Percentiles rank a stretch among this genome's conserved stretches.
Conservation (phyloP, 2,888 invertebrate genomes). For the Drosophila limbata region DNA sequence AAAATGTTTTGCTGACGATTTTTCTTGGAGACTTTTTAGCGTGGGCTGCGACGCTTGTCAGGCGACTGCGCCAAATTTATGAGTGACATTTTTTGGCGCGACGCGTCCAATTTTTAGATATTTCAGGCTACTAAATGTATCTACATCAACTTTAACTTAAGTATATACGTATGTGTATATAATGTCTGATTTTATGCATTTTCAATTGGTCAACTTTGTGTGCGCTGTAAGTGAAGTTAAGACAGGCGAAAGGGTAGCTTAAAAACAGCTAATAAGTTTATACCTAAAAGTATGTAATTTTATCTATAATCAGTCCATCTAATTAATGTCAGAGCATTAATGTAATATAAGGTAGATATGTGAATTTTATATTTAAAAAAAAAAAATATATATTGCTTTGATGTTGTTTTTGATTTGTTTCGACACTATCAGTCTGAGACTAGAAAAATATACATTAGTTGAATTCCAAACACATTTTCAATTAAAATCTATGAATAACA, state of each 20-base stretch:
- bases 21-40: conserved; percentile 41
- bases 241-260: not conserved
- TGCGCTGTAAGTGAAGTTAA: not conserved
- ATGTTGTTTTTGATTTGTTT: too few relatives aligned
- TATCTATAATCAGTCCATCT: too few relatives aligned
- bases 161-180: conserved; percentile 11
- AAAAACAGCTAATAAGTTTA: too few relatives aligned
- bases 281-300: too few relatives aligned
- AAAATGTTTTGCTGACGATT: conserved; percentile 47
- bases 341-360: too few relatives aligned
- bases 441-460: too few relatives aligned
- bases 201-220: conserved; percentile 60
- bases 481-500: not conserved
- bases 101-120: conserved; percentile 44
- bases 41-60: conserved; percentile 65
- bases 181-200: conserved; percentile 62
- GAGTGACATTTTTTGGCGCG: conserved; percentile 72
- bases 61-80: conserved; percentile 69
- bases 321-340: too few relatives aligned
- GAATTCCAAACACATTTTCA: too few relatives aligned
- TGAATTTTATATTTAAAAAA: too few relatives aligned
- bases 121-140: conserved; percentile 43
- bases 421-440: too few relatives aligned
- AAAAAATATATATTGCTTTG: too few relatives aligned
- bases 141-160: conserved; percentile 15